Base-by-base conservation (phyloP, 2,113 vertebrate genomes). In the Pipa parva region DNA sequence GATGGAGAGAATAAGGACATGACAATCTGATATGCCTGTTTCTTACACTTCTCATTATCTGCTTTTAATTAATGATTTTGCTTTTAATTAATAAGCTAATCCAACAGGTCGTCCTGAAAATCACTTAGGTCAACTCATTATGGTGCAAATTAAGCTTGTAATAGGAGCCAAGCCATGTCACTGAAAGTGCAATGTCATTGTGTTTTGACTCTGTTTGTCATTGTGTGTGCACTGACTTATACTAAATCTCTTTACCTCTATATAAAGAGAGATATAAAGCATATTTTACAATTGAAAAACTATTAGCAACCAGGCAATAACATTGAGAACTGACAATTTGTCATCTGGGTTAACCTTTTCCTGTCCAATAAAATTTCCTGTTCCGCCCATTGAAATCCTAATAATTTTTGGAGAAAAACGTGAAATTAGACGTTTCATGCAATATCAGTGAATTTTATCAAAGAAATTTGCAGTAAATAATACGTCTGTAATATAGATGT, bases 41-140 rank as follows among this genome's bases (percentile, higher is more conserved):
- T 17, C 54, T 50, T 46, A 46, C 51, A 57, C 28, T 18, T 15
- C 63, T 59, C 37, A 55, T 31, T 57, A 65, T 57, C n/a, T 15
- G 17, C 10, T 33, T 45, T 57, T 66, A 66, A 66, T 58, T 42
- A 66, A 56, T 66, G 63, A 46, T 31, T 66, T 37, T 3, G 26
- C 26, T 12, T 10, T 8, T 67, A 67, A 67, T 67, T 67, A 67
- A 59, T 67, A 59, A 31, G 46, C 27, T 50, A 22, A 15, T 24
- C 28, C 15, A 28, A 58, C 55, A 66, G 54, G 48, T 52, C 61
- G 28, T 66, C 54, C 17, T 49, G 27, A 57, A 66, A 66, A 66
- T 66, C 13, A 22, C 39, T 57, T n/a, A 7, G 63, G 63, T 58
- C 54, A 50, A 59, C 63, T 67, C 55, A 67, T 67, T 67, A 67